Evolutionary conservation across 2,797 vertebrate genomes (phyloP).

Genomic region (Macropus fuliginosus): DNA sequence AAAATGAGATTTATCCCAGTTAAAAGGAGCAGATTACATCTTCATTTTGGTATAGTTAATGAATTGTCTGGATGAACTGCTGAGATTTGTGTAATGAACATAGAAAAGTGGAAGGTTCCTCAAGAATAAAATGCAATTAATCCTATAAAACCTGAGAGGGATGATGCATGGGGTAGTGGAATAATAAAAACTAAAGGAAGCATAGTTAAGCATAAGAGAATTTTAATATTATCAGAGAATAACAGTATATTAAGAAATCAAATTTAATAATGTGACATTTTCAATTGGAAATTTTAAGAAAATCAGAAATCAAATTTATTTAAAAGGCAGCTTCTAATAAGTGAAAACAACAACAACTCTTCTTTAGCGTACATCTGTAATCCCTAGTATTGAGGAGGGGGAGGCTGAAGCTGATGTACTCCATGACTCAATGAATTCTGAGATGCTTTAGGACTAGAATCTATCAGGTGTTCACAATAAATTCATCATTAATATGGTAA

Average conservation of each 20-base stretch:
- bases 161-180: conserved; percentile 53
- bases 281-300: conserved; percentile 66
- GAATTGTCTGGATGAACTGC: conserved; percentile 67
- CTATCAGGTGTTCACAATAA: not conserved
- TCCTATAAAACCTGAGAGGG: conserved; percentile 56
- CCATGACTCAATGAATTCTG: not conserved
- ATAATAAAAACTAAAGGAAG: conserved; percentile 73
- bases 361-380: not conserved
- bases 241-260: conserved; percentile 73
- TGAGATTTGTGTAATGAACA: conserved; percentile 68
- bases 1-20: not conserved
- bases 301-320: conserved; percentile 57
- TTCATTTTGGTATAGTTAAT: conserved; percentile 73
- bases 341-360: not conserved
- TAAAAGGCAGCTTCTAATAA: not conserved
- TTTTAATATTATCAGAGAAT: conserved; percentile 69
- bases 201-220: conserved; percentile 65
- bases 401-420: not conserved
- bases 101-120: conserved; percentile 53
- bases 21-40: conserved; percentile 50
- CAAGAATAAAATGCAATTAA: conserved; percentile 74
- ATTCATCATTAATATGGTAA: not conserved
- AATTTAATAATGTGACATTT: conserved; percentile 68
- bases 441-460: not conserved
- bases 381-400: not conserved